phyloP scores from a whole-genome alignment of 2,888 invertebrate species.

The Tipula lateralis region DNA sequence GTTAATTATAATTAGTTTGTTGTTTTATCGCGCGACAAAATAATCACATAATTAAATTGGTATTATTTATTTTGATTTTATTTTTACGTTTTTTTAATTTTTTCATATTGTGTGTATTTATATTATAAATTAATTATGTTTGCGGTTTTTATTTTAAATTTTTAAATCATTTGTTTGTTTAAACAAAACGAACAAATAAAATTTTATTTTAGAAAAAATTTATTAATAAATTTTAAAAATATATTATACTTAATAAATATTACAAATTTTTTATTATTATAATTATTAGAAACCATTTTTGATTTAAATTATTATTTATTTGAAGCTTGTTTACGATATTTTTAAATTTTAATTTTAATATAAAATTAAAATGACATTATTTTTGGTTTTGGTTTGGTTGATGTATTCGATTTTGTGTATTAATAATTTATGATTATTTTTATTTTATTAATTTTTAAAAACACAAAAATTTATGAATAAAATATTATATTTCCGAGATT shows the following conservation, averaged over 20 bases:
- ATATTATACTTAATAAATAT: not conserved
- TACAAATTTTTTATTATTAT: not conserved
- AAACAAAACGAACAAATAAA: not conserved
- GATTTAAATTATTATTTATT: not conserved
- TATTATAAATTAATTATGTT: not conserved
- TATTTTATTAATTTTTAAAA: not conserved
- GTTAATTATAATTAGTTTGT: not conserved
- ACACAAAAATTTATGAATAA: not conserved
- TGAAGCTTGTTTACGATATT: not conserved
- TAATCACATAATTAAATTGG: not conserved
- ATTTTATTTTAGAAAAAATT: not conserved
- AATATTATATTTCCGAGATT: not conserved
- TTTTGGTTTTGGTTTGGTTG: not conserved
- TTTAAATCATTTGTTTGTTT: not conserved
- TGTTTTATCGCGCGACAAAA: not conserved
- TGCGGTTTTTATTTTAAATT: not conserved
- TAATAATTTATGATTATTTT: not conserved
- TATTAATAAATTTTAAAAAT: not conserved
- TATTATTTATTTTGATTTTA: not conserved
- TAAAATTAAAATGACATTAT: conserved; percentile 8
- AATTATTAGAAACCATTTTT: not conserved
- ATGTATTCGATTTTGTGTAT: not conserved
- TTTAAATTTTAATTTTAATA: conserved; percentile 20
- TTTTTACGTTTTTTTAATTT: conserved; percentile 13
- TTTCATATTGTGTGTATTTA: not conserved